phyloP scores from a whole-genome alignment of 2,888 invertebrate genomes.

The Thereva unica region DNA sequence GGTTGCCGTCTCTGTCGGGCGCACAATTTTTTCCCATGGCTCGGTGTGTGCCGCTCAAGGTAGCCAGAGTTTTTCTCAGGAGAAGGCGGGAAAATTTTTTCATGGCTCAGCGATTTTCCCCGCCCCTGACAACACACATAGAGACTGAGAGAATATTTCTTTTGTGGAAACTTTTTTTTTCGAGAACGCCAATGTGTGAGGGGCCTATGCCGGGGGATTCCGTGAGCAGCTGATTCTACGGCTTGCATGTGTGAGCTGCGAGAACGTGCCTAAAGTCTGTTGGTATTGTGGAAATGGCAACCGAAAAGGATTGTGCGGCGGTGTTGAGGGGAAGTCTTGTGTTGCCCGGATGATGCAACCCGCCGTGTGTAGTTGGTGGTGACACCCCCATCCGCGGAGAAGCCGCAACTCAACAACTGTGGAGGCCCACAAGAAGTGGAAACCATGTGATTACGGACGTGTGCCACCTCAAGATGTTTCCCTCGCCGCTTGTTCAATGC shows the following conservation, averaged over 20 bases:
- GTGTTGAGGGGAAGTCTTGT: slow-evolving; percentile 2
- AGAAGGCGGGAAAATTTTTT: slow-evolving; percentile 30
- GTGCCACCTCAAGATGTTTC: slow-evolving; percentile 39
- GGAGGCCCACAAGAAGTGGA: slow-evolving; percentile 50
- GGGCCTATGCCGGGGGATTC: too few relatives aligned
- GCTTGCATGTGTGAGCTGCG: too few relatives aligned
- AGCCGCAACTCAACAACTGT: slow-evolving; percentile 51
- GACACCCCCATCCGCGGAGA: slow-evolving; percentile 49
- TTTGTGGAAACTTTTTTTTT: slow-evolving; percentile 9
- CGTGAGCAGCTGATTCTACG: too few relatives aligned
- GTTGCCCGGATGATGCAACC: too few relatives aligned
- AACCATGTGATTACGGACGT: slow-evolving; percentile 38
- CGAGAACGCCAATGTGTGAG: not conserved
- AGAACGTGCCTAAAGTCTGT: too few relatives aligned
- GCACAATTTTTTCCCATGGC: slow-evolving; percentile 14
- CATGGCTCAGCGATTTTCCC: slow-evolving; percentile 29
- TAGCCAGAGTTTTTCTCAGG: slow-evolving; percentile 1
- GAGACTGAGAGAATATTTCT: not conserved
- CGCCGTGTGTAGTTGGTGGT: slow-evolving; percentile 34
- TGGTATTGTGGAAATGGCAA: slow-evolving; percentile 5
- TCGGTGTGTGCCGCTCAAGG: not conserved
- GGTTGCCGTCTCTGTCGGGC: not conserved
- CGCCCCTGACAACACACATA: slow-evolving; percentile 30
- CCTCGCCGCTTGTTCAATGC: slow-evolving; percentile 20
- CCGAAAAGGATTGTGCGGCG: not conserved